Conservation (phyloP, 2,113 vertebrate genomes). For the Seriola rivoliana region DNA sequence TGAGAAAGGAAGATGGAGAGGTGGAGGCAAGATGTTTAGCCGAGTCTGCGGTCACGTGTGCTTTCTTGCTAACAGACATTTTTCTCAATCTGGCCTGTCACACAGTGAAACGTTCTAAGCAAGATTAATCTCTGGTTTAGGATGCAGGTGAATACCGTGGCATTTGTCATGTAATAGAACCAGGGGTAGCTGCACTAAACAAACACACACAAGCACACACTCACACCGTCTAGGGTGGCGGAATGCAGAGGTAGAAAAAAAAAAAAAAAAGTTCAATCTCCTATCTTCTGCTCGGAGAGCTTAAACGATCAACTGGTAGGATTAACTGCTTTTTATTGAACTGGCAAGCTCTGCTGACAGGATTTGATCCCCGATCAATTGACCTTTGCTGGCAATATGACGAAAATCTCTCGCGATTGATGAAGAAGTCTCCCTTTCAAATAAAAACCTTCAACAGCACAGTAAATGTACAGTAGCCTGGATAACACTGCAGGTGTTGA, state of each 20-base stretch:
- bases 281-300: conserved; percentile 29
- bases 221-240: not conserved
- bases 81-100: conserved; percentile 83
- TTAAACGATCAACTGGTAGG: conserved; percentile 55
- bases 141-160: conserved; percentile 70
- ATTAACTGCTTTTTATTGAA: conserved; percentile 28
- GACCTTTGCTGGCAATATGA: conserved; percentile 7
- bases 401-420: not conserved
- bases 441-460: not conserved
- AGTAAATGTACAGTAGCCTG: not conserved
- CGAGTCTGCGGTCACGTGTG: conserved; percentile 9
- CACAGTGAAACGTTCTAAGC: conserved; percentile 64
- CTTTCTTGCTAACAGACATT: conserved; percentile 76
- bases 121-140: conserved; percentile 80
- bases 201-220: conserved; percentile 20
- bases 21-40: conserved; percentile 42
- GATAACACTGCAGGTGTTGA: not conserved
- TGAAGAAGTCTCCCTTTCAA: not conserved
- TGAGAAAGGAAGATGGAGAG: conserved; percentile 44
- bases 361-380: not conserved
- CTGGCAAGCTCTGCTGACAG: not conserved
- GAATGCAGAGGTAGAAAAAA: conserved; percentile 15
- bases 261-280: conserved; percentile 1
- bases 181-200: conserved; percentile 37
- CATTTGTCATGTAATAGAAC: conserved; percentile 73